Conservation (phyloP, 2,113 vertebrate species). For the Cephalopterus ornatus region DNA sequence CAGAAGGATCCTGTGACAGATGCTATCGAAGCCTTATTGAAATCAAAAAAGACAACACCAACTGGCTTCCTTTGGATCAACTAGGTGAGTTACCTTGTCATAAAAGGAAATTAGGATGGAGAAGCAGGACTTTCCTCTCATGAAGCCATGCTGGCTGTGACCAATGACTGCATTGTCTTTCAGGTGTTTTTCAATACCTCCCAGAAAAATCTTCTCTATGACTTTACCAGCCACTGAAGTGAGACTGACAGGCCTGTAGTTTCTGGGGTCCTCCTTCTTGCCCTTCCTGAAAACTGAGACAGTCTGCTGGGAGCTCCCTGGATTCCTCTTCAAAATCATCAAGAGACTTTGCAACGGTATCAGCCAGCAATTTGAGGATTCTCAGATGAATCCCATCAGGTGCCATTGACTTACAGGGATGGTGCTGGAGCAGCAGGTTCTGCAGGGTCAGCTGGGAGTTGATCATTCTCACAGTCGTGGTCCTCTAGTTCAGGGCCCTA, state of each 20-base stretch:
- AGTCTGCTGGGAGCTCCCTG: background rate
- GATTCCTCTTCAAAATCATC: background rate
- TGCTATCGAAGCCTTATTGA: too few species aligned
- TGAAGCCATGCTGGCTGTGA: background rate
- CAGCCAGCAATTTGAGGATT: background rate
- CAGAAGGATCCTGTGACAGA: too few species aligned
- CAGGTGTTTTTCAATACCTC: background rate
- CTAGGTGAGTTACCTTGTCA: background rate
- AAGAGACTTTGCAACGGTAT: background rate
- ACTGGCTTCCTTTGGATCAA: background rate
- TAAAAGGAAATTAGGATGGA: background rate
- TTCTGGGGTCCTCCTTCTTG: background rate
- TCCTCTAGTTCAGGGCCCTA: background rate
- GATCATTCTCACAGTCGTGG: background rate
- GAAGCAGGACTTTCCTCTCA: background rate
- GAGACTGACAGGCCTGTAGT: background rate
- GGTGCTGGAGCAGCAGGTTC: background rate
- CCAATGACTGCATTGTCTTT: background rate
- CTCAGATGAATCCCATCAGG: background rate
- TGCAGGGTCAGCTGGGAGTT: background rate
- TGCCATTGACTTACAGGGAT: background rate
- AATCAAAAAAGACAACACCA: too few species aligned
- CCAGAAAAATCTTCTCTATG: background rate
- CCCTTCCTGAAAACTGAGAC: background rate
- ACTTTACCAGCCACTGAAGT: background rate